Evolutionary conservation across 2,113 vertebrate genomes (phyloP).

Genomic region (Bubo blakistoni): DNA sequence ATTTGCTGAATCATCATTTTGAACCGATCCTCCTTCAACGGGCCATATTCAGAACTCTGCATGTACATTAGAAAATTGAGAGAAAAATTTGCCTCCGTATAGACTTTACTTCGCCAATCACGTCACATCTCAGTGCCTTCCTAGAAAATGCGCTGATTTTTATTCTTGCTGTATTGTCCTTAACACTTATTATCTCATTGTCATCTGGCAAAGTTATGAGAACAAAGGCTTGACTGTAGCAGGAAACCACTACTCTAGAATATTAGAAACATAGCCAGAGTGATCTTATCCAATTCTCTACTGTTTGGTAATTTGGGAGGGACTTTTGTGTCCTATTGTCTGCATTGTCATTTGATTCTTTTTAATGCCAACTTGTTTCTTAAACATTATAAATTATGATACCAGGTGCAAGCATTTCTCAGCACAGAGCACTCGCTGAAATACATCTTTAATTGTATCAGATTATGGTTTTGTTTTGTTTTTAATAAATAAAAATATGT

Average conservation of each 20-base stretch:
- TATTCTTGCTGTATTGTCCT: neutral
- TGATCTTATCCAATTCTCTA: neutral
- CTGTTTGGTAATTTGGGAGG: neutral
- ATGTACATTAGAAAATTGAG: neutral
- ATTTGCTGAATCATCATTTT: slow-evolving; percentile 11
- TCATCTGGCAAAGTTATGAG: slow-evolving; percentile 13
- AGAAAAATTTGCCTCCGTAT: neutral
- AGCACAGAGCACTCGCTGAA: slow-evolving; percentile 29
- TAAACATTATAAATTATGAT: slow-evolving; percentile 1
- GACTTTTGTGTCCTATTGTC: neutral
- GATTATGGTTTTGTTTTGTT: slow-evolving; percentile 53
- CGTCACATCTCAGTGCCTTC: neutral
- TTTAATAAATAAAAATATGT: slow-evolving; percentile 48
- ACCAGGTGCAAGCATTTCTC: slow-evolving; percentile 34
- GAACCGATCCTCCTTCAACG: neutral
- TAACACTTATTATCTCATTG: slow-evolving; percentile 6
- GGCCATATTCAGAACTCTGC: neutral
- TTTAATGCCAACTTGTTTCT: slow-evolving; percentile 17
- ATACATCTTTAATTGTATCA: slow-evolving; percentile 30
- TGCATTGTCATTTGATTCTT: slow-evolving; percentile 21
- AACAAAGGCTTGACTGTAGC: slow-evolving; percentile 29
- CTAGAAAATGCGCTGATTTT: slow-evolving; percentile 32
- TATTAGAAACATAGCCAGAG: slow-evolving; percentile 4
- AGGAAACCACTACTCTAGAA: slow-evolving; percentile 18
- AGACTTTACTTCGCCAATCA: neutral